Base-by-base conservation (phyloP, 2,797 vertebrate species). In the Steatocranus sp. region DNA sequence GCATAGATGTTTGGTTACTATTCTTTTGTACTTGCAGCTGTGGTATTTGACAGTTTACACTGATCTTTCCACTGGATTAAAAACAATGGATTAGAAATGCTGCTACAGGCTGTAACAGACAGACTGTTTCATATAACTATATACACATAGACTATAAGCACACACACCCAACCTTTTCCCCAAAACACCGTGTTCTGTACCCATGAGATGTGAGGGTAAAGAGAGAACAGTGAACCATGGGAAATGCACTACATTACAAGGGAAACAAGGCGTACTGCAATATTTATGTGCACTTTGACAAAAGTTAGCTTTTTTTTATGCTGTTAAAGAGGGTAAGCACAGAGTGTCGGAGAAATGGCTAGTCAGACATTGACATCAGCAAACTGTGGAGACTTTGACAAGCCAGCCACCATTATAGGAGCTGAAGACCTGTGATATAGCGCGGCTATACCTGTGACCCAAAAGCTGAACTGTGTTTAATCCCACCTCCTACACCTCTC, bases 241-340 rank as follows among this genome's bases (percentile, higher is more conserved):
- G 85, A 85, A 92, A 93, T 91, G 87, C 92, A 87, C 78, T 83
- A 80, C 25, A 63, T 91, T 93, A 91, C 84, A 86, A 85, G 86
- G 23, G 63, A 88, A 74, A 92, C 87, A 86, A 80, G 87, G 81
- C 74, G 36, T 80, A 25, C 86, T 96, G 83, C 80, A 95, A 92
- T 95, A 95, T 95, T 95, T 87, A 94, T 94, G 85, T 81, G 81
- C 84, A 82, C 90, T 89, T 92, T 91, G 88, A 92, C 87, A 94
- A 88, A 93, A 89, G 85, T 91, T 88, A 2, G 83, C 90, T 89
- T 94, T 90, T 93, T 93, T 91, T 88, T 88, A 66, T 43, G 73
- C 76, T 38, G 81, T 81, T 41, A 83, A 84, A 83, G 43, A 18
- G 75, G 81, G 70, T 9, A 68, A 77, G 54, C 88, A 86, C 15